These are phyloP conservation scores for Phataginus tricuspis DNA, from an alignment of 2,797 vertebrate genomes.

Conservation along the genomic window DNA sequence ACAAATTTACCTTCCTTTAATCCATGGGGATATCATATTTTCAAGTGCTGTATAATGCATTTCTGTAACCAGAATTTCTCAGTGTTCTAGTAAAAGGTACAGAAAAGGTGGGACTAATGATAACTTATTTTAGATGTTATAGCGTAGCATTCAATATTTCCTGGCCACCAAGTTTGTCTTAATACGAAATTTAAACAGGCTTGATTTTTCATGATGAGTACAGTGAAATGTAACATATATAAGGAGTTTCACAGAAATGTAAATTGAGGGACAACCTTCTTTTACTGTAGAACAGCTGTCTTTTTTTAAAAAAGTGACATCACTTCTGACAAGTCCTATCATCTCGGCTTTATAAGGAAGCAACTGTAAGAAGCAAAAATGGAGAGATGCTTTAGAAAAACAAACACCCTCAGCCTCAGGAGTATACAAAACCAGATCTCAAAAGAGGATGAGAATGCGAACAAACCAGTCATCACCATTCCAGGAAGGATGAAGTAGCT, in stretches of 20 bases:
- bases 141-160: not conserved
- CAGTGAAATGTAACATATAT: not conserved
- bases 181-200: not conserved
- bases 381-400: slow-evolving; percentile 29
- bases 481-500: not conserved
- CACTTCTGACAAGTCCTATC: not conserved
- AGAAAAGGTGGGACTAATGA: not conserved
- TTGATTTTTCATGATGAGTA: slow-evolving; percentile 17
- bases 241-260: not conserved
- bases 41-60: slow-evolving; percentile 13
- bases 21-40: slow-evolving; percentile 34
- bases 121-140: slow-evolving; percentile 61
- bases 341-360: not conserved
- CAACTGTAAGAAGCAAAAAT: slow-evolving; percentile 1
- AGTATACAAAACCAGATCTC: slow-evolving; percentile 16
- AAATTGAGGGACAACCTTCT: not conserved
- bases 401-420: not conserved
- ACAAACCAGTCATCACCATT: not conserved
- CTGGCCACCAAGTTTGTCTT: slow-evolving; percentile 39
- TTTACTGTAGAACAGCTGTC: not conserved
- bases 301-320: slow-evolving; percentile 17
- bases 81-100: slow-evolving; percentile 34
- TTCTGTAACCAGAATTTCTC: slow-evolving; percentile 60
- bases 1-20: slow-evolving; percentile 66
- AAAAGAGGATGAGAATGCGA: slow-evolving; percentile 6